Conservation (phyloP, 2,888 invertebrate species). For the Mimachlamys varia region DNA sequence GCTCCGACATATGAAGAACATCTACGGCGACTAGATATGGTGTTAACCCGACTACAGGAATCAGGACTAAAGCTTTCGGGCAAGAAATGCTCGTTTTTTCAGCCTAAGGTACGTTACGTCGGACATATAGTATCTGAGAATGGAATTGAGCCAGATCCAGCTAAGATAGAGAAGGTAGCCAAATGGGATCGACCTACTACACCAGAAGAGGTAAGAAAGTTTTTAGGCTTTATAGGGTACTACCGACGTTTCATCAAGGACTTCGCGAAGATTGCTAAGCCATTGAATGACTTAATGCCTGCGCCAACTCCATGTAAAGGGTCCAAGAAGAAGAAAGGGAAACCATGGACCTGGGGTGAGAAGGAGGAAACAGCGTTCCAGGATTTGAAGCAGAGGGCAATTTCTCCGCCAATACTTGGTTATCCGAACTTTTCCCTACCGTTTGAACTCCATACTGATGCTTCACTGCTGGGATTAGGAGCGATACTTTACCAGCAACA, state of each 20-base stretch:
- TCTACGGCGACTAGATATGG: slow-evolving; percentile 46
- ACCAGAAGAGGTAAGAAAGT: slow-evolving; percentile 47
- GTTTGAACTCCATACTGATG: slow-evolving; percentile 37
- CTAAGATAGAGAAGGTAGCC: slow-evolving; percentile 41
- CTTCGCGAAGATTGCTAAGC: neutral
- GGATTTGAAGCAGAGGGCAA: neutral
- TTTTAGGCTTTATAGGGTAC: slow-evolving; percentile 37
- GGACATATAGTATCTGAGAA: slow-evolving; percentile 45
- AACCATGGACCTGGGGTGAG: slow-evolving; percentile 17
- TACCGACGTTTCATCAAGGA: slow-evolving; percentile 29
- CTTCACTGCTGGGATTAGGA: neutral
- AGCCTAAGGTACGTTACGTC: slow-evolving; percentile 49
- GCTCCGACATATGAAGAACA: slow-evolving; percentile 49
- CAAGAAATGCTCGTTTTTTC: slow-evolving; percentile 49
- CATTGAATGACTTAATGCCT: neutral
- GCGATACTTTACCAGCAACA: slow-evolving; percentile 32
- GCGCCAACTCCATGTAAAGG: neutral
- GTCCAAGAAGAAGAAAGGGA: neutral
- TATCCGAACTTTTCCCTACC: neutral
- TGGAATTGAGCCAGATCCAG: slow-evolving; percentile 40
- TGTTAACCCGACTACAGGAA: slow-evolving; percentile 46
- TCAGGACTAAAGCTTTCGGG: slow-evolving; percentile 51
- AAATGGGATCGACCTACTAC: slow-evolving; percentile 41
- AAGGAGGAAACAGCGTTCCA: slow-evolving; percentile 27
- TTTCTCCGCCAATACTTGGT: neutral